Base-by-base conservation (phyloP, 64 coral and sea anemone genomes). In the Montipora cactus region DNA sequence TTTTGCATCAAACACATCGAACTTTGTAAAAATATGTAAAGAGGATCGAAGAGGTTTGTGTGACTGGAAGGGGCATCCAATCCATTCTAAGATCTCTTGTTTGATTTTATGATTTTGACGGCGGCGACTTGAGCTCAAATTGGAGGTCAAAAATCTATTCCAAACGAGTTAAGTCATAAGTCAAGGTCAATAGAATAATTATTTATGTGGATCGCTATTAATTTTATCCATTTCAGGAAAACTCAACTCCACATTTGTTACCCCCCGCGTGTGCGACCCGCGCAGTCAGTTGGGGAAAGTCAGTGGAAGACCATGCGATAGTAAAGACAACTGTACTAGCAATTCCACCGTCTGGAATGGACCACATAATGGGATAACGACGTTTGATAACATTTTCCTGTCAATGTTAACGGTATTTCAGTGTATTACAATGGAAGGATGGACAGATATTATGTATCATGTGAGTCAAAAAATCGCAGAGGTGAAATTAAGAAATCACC, bases 371-470 rank as follows among this genome's bases (percentile, higher is more conserved):
- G 97, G 97, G 15, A 99, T 99, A 48, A 99, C 91, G 0, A 96
- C 95, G 58, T 99, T 96, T 96, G 97, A 99, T 96, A 95, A 99
- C 94, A 99, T 99, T 79, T 99, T 99, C 62, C 89, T 99, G 18
- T 93, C 97, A 1, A 99, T 99, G 97, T 71, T 99, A 19, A 99
- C 97, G 18, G 94, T 99, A 18, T 99, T 99, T 91, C 97, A 99
- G 67, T 99, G 97, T 61, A 95, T 99, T 16, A 99, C 97, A 25
- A 99, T 96, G 89, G 97, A 99, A 55, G 97, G 97, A 18, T 99
- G 97, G 97, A 99, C 97, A n/a, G 95, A 93, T n/a, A 94, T 99
- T 13, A 99, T 99, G 97, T 99, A 99, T 94, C 88, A 96, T 87
- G 97, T 99, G 80, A 83, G 97, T 99, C 25, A 44, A 23, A 7